phyloP scores from a whole-genome alignment of 2,888 invertebrate species.

The Saturnia japonica region DNA sequence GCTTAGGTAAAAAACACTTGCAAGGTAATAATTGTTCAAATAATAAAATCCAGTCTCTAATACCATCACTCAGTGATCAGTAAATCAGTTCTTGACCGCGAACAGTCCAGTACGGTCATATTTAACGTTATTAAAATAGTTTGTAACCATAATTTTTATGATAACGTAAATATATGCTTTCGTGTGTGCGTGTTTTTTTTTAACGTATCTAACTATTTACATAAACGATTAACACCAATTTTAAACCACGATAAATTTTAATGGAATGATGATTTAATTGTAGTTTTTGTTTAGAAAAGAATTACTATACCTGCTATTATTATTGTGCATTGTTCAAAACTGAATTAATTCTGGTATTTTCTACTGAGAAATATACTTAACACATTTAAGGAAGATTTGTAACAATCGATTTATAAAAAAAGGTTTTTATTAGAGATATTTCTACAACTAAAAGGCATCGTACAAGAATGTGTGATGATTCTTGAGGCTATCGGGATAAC shows the following conservation, averaged over 20 bases:
- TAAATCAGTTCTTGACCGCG: conserved; percentile 7
- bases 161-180: not conserved
- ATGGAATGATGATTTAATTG: not conserved
- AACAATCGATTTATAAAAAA: not conserved
- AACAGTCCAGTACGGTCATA: conserved; percentile 6
- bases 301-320: too few species aligned
- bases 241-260: not conserved
- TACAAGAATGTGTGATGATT: not conserved
- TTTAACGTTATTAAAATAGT: not conserved
- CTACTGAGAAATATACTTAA: too few species aligned
- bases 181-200: conserved; percentile 16
- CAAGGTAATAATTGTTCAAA: conserved; percentile 12
- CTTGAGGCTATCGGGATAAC: not conserved
- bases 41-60: conserved; percentile 10
- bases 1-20: not conserved
- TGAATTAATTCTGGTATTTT: too few species aligned
- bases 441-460: not conserved
- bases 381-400: too few species aligned
- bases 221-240: not conserved
- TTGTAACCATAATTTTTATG: conserved; percentile 7
- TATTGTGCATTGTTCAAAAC: too few species aligned
- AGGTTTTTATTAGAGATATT: not conserved
- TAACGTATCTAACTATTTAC: not conserved
- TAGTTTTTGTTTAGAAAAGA: not conserved
- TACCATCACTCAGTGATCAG: not conserved